These are phyloP conservation scores for Callipepla squamata DNA, from an alignment of 2,113 vertebrate species.

Conservation along the genomic window DNA sequence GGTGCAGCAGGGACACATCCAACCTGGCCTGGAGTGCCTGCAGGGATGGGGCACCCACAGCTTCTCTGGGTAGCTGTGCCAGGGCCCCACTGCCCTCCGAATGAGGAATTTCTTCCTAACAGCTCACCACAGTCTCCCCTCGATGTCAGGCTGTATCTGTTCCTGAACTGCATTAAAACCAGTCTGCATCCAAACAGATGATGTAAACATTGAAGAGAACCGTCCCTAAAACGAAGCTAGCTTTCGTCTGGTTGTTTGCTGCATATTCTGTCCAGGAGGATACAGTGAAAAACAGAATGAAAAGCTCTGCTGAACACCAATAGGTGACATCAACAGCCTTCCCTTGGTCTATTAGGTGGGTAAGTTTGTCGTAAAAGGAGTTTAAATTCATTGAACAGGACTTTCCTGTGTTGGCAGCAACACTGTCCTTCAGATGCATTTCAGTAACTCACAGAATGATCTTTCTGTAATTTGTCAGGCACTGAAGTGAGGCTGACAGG, in stretches of 20 bases:
- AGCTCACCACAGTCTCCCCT: no score
- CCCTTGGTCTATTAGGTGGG: neutral
- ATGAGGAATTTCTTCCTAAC: no score
- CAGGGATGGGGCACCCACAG: no score
- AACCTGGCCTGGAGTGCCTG: no score
- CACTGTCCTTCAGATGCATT: neutral
- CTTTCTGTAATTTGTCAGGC: neutral
- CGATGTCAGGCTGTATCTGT: no score
- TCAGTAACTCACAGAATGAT: neutral
- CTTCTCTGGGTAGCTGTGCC: no score
- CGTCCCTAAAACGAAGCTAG: no score
- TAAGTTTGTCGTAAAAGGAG: neutral
- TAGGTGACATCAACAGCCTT: neutral
- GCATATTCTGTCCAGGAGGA: neutral
- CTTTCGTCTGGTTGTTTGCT: neutral
- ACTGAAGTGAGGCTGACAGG: neutral
- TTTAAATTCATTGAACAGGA: neutral
- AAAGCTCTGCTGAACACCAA: neutral
- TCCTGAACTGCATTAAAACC: no score
- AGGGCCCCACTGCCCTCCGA: no score
- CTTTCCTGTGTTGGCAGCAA: neutral
- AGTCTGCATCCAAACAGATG: neutral
- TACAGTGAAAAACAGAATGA: neutral
- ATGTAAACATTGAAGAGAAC: neutral
- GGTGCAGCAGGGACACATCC: no score